Evolutionary conservation across 2,888 invertebrate species (phyloP).

Genomic region (Mayetiola destructor): DNA sequence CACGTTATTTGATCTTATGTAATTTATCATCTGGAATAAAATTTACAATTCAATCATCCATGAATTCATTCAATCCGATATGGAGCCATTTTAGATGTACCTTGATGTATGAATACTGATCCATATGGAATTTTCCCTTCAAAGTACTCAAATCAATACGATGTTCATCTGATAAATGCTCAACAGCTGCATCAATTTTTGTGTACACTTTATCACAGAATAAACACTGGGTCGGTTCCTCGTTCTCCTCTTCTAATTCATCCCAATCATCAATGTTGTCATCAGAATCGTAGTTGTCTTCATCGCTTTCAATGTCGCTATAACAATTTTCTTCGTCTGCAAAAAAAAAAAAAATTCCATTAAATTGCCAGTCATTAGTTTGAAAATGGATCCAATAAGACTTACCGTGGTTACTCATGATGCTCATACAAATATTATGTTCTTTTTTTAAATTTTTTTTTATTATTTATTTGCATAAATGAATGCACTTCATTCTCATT

Average conservation of each 20-base stretch:
- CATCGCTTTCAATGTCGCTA: background rate
- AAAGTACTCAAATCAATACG: slow-evolving; percentile 48
- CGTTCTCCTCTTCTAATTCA: slow-evolving; percentile 35
- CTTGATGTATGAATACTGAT: slow-evolving; percentile 68
- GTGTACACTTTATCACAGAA: slow-evolving; percentile 52
- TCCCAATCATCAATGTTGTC: slow-evolving; percentile 23
- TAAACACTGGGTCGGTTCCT: slow-evolving; percentile 42
- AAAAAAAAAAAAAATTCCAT: no score
- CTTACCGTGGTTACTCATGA: no score
- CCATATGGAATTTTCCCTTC: slow-evolving; percentile 57
- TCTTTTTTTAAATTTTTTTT: background rate
- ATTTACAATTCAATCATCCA: background rate
- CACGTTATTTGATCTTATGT: slow-evolving; percentile 50
- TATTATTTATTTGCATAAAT: background rate
- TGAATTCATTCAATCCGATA: background rate
- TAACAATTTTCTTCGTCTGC: no score
- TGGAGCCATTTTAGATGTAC: slow-evolving; percentile 15
- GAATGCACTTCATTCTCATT: background rate
- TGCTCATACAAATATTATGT: background rate
- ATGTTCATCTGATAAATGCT: slow-evolving; percentile 51
- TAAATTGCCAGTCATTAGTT: no score
- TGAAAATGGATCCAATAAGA: no score
- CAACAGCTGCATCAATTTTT: slow-evolving; percentile 47
- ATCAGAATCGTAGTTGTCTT: slow-evolving; percentile 15
- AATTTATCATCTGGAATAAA: slow-evolving; percentile 51